Base-by-base conservation (phyloP, 92 coral and sea anemone genomes). In the Muricea muricata region DNA sequence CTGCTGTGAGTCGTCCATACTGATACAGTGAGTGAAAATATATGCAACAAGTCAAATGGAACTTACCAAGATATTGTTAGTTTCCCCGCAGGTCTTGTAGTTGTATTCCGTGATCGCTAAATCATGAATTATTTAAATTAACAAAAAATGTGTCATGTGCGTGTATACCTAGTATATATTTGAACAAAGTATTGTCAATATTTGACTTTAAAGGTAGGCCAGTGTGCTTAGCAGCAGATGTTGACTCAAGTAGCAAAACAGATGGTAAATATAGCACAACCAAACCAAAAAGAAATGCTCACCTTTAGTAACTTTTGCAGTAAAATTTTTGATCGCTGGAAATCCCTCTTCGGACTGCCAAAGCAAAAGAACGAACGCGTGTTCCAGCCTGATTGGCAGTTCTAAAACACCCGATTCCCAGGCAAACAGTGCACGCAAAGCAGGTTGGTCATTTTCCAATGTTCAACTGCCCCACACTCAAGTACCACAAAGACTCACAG, bases 401-500 rank as follows among this genome's bases (percentile, higher is more conserved):
- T 48, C 56, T 10, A 18, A 48, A 48, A 48, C 17, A 10, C 56
- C 56, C 56, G 56, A 48, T 12, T 37, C 56, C 17, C 56, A 48
- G 56, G 56, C 56, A 48, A 48, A 48, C 56, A 12, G 5, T 48
- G 56, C 56, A 20, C 13, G 5, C 56, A 3, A 48, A 48, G 13
- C 56, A 48, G 5, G 4, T 2, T 10, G 56, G 4, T 48, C 21
- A 18, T 10, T 48, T 48, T 20, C 56, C 56, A 48, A 7, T 48
- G 56, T 48, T 48, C 13, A 48, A 48, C 56, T 3, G 56, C 56
- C 56, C 56, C 56, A 48, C 56, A 3, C 56, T 42, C 56, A 48
- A 48, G 56, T 48, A 48, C 56, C 56, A 48, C 56, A 48, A 48
- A 12, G 56, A 48, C 56, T 48, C 56, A 48, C 56, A 48, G 56